Evolutionary conservation across 2,797 vertebrate genomes (phyloP).

Genomic region (Leptoclinus maculatus): DNA sequence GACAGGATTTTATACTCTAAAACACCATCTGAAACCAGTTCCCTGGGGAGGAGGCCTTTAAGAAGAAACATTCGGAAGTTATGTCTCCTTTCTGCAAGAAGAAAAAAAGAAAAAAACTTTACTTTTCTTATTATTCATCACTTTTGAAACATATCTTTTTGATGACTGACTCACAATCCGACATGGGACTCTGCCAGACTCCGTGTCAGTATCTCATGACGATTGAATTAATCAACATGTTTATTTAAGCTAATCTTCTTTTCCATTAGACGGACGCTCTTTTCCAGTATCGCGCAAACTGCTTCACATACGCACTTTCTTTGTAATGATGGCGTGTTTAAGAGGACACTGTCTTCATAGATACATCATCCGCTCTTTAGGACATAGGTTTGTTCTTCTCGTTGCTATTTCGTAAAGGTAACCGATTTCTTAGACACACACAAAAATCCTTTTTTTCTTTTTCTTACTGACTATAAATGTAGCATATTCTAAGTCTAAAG

Average conservation of each 20-base stretch:
- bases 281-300: neutral
- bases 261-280: neutral
- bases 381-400: neutral
- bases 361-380: neutral
- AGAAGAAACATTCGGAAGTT: neutral
- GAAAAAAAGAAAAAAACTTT: neutral
- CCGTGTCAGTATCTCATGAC: neutral
- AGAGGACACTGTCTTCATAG: neutral
- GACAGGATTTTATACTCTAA: constrained; percentile 96
- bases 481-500: neutral
- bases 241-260: constrained; percentile 7
- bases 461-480: neutral
- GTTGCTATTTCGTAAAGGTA: neutral
- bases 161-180: neutral
- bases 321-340: too few species aligned
- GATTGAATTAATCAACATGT: neutral
- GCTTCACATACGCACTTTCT: too few species aligned
- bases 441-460: neutral
- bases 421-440: neutral
- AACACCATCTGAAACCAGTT: constrained; percentile 99
- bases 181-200: too few species aligned
- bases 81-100: constrained; percentile 34
- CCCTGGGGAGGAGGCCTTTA: constrained; percentile 90
- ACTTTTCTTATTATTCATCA: neutral
- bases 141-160: constrained; percentile 5